Conservation (phyloP, 2,113 vertebrate genomes). For the Xenopus laevis region DNA sequence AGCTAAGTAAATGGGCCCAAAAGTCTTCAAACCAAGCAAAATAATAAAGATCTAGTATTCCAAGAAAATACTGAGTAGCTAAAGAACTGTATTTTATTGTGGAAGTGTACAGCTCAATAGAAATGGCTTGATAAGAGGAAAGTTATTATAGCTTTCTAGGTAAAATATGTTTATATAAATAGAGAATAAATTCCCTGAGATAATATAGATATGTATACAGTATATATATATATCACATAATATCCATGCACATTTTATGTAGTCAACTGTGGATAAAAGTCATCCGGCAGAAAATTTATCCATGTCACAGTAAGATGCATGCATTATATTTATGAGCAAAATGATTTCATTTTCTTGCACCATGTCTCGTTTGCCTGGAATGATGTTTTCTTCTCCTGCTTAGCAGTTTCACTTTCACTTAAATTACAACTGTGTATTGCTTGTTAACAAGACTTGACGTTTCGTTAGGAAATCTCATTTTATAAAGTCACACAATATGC, state of each 20-base stretch:
- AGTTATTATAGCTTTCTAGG: too few species aligned
- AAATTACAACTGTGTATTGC: constrained; percentile 1
- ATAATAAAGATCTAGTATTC: too few species aligned
- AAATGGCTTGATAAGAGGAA: too few species aligned
- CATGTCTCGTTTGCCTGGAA: constrained; percentile 35
- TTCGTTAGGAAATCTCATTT: constrained; percentile 37
- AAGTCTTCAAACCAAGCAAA: too few species aligned
- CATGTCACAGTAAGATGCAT: constrained; percentile 8
- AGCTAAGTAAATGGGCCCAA: too few species aligned
- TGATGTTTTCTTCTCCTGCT: constrained; percentile 41
- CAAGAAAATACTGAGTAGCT: too few species aligned
- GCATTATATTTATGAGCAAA: constrained; percentile 10
- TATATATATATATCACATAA: not conserved
- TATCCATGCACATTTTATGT: constrained; percentile 4
- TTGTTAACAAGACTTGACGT: constrained; percentile 40
- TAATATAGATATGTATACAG: not conserved
- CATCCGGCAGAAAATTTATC: constrained; percentile 1
- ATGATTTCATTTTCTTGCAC: constrained; percentile 20
- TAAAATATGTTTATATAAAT: too few species aligned
- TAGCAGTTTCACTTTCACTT: constrained; percentile 35
- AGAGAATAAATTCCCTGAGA: not conserved
- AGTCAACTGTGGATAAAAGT: not conserved
- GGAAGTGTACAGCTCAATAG: too few species aligned
- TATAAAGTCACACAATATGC: constrained; percentile 14
- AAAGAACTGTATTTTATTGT: too few species aligned